Evolutionary conservation across 1,140 invertebrate species (phyloP).

Genomic region (Drosophila parabipectinata): DNA sequence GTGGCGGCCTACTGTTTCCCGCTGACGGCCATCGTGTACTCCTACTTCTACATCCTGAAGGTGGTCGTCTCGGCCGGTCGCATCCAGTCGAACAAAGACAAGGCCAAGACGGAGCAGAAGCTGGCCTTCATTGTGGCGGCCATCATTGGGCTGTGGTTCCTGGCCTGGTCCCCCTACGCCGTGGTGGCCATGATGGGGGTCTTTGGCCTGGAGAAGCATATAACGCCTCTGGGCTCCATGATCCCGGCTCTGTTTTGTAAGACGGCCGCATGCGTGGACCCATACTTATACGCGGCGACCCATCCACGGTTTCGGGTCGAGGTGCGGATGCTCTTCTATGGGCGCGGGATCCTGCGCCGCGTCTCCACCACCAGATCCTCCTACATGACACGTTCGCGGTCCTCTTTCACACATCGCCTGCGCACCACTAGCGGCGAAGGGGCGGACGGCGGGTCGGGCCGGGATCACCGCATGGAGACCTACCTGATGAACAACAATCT

Average conservation of each 20-base stretch:
- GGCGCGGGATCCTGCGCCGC: constrained; percentile 54
- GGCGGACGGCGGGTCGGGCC: constrained; percentile 1
- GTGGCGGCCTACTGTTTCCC: constrained; percentile 89
- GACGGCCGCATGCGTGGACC: constrained; percentile 89
- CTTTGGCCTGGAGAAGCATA: constrained; percentile 86
- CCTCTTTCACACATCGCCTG: constrained; percentile 65
- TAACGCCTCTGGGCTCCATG: constrained; percentile 89
- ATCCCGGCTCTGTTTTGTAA: constrained; percentile 91
- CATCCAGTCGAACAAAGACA: constrained; percentile 86
- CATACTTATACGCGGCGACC: constrained; percentile 90
- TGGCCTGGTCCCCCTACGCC: constrained; percentile 91
- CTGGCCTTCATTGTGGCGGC: constrained; percentile 88
- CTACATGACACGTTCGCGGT: constrained; percentile 70
- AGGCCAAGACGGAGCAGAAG: constrained; percentile 88
- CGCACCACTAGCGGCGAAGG: constrained; percentile 23
- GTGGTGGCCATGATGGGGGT: constrained; percentile 89
- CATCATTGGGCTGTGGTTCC: constrained; percentile 89
- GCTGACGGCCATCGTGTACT: constrained; percentile 88
- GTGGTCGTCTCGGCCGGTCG: constrained; percentile 86
- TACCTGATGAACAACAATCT: constrained; percentile 71
- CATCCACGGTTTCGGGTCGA: constrained; percentile 89
- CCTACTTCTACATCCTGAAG: constrained; percentile 88
- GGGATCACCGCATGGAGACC: constrained; percentile 51
- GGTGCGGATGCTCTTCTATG: constrained; percentile 79
- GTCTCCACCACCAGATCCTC: constrained; percentile 75